phyloP scores from a whole-genome alignment of 2,797 vertebrate genomes.

The Girardinus metallicus region DNA sequence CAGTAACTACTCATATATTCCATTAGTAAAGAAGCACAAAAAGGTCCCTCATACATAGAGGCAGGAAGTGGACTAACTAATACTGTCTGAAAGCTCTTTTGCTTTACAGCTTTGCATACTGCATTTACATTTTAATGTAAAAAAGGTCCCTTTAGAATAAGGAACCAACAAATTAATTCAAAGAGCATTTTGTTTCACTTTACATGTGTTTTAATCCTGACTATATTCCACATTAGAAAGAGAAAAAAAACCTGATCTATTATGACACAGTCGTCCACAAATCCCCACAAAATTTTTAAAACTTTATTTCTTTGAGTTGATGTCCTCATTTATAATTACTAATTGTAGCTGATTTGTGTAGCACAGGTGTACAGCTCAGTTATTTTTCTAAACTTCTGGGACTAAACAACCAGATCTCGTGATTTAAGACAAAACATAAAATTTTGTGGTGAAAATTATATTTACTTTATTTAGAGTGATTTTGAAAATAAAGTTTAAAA shows the following conservation, averaged over 20 bases:
- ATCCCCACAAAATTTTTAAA: slow-evolving; percentile 21
- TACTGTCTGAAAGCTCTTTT: slow-evolving; percentile 7
- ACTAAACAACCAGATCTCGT: neutral
- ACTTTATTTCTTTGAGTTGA: slow-evolving; percentile 30
- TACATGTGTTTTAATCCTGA: slow-evolving; percentile 29
- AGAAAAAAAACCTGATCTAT: slow-evolving; percentile 16
- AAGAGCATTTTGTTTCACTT: slow-evolving; percentile 11
- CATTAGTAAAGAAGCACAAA: slow-evolving; percentile 12
- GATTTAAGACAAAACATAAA: neutral
- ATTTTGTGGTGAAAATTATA: neutral
- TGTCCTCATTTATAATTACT: slow-evolving; percentile 20
- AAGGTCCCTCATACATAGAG: slow-evolving; percentile 8
- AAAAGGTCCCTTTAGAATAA: neutral
- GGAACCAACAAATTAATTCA: slow-evolving; percentile 2
- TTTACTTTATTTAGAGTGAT: neutral
- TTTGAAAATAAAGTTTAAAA: neutral
- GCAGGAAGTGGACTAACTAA: slow-evolving; percentile 12
- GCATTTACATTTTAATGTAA: neutral
- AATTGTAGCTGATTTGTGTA: slow-evolving; percentile 36
- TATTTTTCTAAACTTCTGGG: neutral
- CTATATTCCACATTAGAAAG: slow-evolving; percentile 12
- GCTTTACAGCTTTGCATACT: slow-evolving; percentile 1
- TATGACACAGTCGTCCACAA: slow-evolving; percentile 37
- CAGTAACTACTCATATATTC: slow-evolving; percentile 24
- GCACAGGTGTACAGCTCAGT: slow-evolving; percentile 1